These are phyloP conservation scores for Turnix velox DNA, from an alignment of 2,113 vertebrate genomes.

Conservation along the genomic window DNA sequence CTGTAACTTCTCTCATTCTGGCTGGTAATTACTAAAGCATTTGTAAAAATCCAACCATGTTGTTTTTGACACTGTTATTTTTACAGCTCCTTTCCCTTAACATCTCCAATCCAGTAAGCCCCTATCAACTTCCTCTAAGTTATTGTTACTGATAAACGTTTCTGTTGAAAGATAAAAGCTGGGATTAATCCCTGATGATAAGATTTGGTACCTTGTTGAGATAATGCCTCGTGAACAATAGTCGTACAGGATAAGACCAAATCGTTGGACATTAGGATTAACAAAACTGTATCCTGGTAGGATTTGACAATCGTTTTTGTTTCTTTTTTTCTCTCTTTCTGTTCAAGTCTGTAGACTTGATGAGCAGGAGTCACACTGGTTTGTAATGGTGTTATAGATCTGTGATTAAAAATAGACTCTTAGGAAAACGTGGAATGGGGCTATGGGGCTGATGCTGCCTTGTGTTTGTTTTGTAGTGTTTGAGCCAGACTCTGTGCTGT, in stretches of 20 bases:
- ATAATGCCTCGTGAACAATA: neutral
- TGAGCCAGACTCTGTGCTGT: neutral
- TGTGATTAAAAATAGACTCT: neutral
- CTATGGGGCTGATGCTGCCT: accelerated
- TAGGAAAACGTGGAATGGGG: neutral
- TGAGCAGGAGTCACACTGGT: neutral
- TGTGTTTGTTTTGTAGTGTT: neutral
- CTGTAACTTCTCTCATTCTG: neutral
- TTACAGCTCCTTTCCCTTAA: neutral
- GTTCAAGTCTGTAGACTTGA: neutral
- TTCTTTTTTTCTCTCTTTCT: neutral
- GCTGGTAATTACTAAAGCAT: neutral
- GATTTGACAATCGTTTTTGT: neutral
- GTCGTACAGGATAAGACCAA: too few relatives aligned
- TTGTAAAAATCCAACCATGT: neutral
- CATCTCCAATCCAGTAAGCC: neutral
- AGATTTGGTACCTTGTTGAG: neutral
- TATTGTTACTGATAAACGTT: neutral
- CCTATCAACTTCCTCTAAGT: neutral
- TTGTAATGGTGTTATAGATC: neutral
- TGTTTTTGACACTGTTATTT: neutral
- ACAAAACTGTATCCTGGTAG: neutral
- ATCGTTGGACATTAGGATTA: neutral
- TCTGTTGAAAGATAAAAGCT: neutral
- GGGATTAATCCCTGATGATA: neutral